Evolutionary conservation across 1,140 invertebrate species (phyloP), one percentile per base, ranked within the genome.

Genomic region (Rhopalosiphum padi): DNA sequence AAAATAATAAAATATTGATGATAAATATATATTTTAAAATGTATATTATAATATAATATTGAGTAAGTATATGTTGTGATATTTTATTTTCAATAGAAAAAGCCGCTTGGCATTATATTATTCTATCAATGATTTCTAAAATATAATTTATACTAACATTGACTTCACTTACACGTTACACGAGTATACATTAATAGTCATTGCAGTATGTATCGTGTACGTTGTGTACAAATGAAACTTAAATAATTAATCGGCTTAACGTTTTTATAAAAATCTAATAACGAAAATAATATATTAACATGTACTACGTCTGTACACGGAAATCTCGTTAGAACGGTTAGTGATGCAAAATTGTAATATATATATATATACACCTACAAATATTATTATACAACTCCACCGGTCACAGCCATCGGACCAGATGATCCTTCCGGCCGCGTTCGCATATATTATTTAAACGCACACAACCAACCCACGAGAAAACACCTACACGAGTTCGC

Each of bases 351-450:
- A 41, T 89, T 25, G 7, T 48, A 37, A 23, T 37, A 41, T 9
- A 37, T 83, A 82, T 82, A 43, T 25, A 43, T 46, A 37, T 51
- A 88, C 46, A 88, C 86, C 30, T 51, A n/a, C 46, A 46, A 88
- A 53, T 88, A 88, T n/a, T 51, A 53, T 53, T 23, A 41, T 89
- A 55, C 48, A 3, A 51, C 37, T 90, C 8, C 21, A 21, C 18
- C 2, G 48, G 48, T 51, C 48, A 51, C 48, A 51, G 51, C 22
- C 22, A 53, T 68, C n/a, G 51, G 35, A 41, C 91, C 82, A 55
- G 91, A 93, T 86, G 82, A 85, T 93, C 41, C 82, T 93, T 93
- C 91, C 48, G 91, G 82, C 48, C 82, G 37, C 48, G 46, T 30
- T n/a, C 35, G 90, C 90, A 89, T 89, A 55, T 25, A 88, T 88